Percentiles rank a stretch among this genome's conserved stretches.
Evolutionary conservation across 2,113 vertebrate species (phyloP).

Genomic region (Antechinus stuartii): DNA sequence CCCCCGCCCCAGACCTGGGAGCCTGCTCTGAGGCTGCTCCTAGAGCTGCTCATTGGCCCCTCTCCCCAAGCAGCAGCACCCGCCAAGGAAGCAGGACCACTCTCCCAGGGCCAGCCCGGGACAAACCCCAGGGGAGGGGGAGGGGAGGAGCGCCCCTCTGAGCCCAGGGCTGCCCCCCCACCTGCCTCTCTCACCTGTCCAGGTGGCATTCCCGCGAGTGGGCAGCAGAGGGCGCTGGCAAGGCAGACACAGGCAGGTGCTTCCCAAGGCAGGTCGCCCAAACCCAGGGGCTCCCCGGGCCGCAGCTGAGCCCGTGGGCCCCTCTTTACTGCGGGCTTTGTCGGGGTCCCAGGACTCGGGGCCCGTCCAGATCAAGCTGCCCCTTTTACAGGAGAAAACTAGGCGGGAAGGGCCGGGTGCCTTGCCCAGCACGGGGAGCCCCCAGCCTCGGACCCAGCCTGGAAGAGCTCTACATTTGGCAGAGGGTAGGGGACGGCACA

Average conservation of each 20-base stretch:
- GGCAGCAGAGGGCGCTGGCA: background rate
- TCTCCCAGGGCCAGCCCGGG: background rate
- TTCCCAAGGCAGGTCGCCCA: background rate
- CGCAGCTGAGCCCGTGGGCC: background rate
- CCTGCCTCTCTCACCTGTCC: background rate
- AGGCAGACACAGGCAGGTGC: background rate
- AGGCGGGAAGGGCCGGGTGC: too few relatives aligned
- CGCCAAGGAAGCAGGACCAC: background rate
- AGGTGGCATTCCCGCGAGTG: accelerated
- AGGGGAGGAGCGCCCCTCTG: too few relatives aligned
- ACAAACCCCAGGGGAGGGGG: background rate
- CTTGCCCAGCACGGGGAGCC: background rate
- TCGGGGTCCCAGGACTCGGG: background rate
- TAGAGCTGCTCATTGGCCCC: background rate
- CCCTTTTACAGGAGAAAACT: background rate
- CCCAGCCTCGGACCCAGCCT: background rate
- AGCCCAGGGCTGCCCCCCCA: background rate
- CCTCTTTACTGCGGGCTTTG: background rate
- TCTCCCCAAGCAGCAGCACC: background rate
- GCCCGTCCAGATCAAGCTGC: background rate
- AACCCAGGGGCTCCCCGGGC: background rate
- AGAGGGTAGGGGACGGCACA: background rate
- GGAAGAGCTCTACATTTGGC: background rate
- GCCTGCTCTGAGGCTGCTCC: too few relatives aligned
- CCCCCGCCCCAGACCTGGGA: too few relatives aligned